Conservation (phyloP, 2,797 vertebrate genomes). For the Garrulus glandarius region DNA sequence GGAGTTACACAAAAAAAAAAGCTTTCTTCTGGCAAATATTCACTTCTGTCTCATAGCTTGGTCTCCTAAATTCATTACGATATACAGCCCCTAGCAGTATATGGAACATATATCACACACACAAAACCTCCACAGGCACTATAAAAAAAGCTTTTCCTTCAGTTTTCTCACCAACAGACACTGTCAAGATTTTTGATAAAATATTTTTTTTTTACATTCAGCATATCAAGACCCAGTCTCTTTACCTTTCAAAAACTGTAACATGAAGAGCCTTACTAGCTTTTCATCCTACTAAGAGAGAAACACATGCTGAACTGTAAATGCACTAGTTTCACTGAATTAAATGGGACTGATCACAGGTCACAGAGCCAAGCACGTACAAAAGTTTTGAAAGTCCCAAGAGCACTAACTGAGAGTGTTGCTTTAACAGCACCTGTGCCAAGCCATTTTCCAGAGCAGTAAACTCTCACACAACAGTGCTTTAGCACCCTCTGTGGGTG, state of each 20-base stretch:
- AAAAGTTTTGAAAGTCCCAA: not conserved
- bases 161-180: not conserved
- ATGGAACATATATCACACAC: not conserved
- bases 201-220: not conserved
- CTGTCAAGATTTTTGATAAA: not conserved
- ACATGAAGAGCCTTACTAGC: not conserved
- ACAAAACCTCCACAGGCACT: not conserved
- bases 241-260: not conserved
- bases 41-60: not conserved
- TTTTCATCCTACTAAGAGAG: not conserved
- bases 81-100: not conserved
- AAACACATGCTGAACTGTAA: not conserved
- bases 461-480: not conserved
- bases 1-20: not conserved
- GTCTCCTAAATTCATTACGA: not conserved
- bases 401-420: accelerated
- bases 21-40: not conserved
- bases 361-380: not conserved
- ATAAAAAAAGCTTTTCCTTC: not conserved
- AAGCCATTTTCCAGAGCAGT: not conserved
- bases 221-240: not conserved
- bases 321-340: not conserved
- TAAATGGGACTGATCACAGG: not conserved
- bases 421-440: not conserved
- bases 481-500: slow-evolving; percentile 74